Evolutionary conservation across 2,113 vertebrate species (phyloP), one percentile per base, ranked within the genome.

Genomic region (Myxocyprinus asiaticus): DNA sequence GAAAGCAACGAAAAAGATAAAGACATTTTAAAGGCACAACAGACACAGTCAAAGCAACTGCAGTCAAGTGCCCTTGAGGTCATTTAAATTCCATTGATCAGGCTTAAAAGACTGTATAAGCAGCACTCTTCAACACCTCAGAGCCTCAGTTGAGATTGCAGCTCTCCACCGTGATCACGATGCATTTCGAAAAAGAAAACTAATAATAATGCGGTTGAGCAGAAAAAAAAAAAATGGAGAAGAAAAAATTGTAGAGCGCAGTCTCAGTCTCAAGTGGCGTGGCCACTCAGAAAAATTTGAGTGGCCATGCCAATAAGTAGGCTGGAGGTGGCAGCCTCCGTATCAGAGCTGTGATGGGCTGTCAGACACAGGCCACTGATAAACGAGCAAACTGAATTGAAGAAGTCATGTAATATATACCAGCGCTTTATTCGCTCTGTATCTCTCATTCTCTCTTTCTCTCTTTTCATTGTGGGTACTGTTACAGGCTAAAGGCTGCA

Each of bases 361-460:
- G 93, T 91, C 93, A 93, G 82, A 87, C 83, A 76, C 83, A 83
- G 89, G 86, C 61, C 86, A 77, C 84, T 92, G 91, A 93, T 92
- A 87, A 91, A 92, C 88, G 90, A 85, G 90, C 76, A 78, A 86
- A 81, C 88, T 87, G 85, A 87, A 93, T 92, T 91, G 91, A 88
- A 93, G 92, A 89, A 90, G 91, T 93, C 92, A 50, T 89, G 89
- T 88, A 92, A 93, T 92, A 92, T 92, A 94, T 91, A 93, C 91
- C 92, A 91, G 86, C 84, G 85, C 88, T 90, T 89, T 90, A 88
- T 89, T 90, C 75, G 58, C 76, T 76, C 78, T 56, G 12, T 51
- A 80, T 70, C 79, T 76, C 76, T 77, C 67, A 75, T 66, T 67
- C 69, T 73, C 59, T 69, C 83, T 83, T 53, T 79, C 77, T 83